Evolutionary conservation across 2,888 invertebrate genomes (phyloP).

Genomic region (Tachina lurida): DNA sequence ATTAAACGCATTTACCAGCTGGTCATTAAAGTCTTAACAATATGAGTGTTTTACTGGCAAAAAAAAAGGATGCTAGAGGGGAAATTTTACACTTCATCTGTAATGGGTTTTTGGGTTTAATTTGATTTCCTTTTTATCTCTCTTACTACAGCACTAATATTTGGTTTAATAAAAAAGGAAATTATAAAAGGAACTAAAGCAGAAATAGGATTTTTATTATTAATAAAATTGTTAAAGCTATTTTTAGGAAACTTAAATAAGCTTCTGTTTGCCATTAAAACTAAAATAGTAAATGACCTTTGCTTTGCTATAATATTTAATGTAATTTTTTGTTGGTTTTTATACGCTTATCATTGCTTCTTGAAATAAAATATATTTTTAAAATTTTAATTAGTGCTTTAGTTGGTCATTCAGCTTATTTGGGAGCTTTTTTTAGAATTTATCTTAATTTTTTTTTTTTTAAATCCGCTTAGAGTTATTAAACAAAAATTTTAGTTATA

Average conservation of each 20-base stretch:
- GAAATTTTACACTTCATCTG: conserved; percentile 54
- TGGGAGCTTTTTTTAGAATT: too few relatives aligned
- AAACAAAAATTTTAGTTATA: too few relatives aligned
- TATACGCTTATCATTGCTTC: neutral
- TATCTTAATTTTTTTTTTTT: too few relatives aligned
- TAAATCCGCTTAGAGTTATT: too few relatives aligned
- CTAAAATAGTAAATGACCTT: neutral
- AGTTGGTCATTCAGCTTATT: too few relatives aligned
- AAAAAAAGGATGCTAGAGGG: neutral
- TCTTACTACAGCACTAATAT: neutral
- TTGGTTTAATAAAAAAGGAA: neutral
- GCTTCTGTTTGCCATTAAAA: too few relatives aligned
- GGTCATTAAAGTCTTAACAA: conserved; percentile 60
- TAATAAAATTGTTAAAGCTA: too few relatives aligned
- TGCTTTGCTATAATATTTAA: neutral
- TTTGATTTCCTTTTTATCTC: neutral
- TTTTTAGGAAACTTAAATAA: too few relatives aligned
- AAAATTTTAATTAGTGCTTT: neutral
- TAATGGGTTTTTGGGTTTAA: conserved; percentile 29
- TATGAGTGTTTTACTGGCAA: conserved; percentile 35
- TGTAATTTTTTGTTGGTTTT: neutral
- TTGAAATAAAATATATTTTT: neutral
- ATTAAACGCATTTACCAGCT: conserved; percentile 58
- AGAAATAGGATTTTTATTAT: too few relatives aligned
- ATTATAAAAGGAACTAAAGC: neutral